Conservation (phyloP, 2,797 vertebrate genomes). For the Falco novaeseelandiae region DNA sequence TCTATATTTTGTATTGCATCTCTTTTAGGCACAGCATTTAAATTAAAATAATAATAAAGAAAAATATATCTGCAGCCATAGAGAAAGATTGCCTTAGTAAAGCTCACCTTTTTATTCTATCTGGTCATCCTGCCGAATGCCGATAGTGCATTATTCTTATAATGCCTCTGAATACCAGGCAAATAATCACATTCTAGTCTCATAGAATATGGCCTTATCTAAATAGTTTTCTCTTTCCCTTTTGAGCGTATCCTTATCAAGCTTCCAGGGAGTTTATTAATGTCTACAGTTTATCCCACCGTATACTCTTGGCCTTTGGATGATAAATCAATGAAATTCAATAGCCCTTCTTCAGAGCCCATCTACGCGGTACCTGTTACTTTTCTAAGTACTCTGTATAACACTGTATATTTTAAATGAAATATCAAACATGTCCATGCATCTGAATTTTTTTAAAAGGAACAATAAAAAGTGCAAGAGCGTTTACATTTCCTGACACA, state of each 20-base stretch:
- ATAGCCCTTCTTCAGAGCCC: constrained; percentile 2
- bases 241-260: constrained; percentile 36
- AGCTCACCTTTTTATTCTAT: neutral
- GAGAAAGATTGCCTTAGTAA: neutral
- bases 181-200: constrained; percentile 22
- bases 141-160: neutral
- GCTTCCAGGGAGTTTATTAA: constrained; percentile 40
- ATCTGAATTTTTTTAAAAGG: neutral
- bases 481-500: constrained; percentile 1
- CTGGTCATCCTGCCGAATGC: neutral
- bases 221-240: constrained; percentile 17
- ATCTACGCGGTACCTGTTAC: constrained; percentile 5
- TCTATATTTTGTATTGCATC: neutral
- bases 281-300: neutral
- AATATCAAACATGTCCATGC: constrained; percentile 16
- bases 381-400: constrained; percentile 12
- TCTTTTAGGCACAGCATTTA: neutral
- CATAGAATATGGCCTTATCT: constrained; percentile 25
- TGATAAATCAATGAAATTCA: constrained; percentile 59
- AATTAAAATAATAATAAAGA: neutral
- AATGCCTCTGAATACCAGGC: neutral
- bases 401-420: constrained; percentile 8
- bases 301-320: neutral
- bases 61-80: neutral
- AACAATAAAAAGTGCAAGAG: neutral